Conservation (phyloP, 2,888 invertebrate species). For the Drosophila pseudotalamancana region DNA sequence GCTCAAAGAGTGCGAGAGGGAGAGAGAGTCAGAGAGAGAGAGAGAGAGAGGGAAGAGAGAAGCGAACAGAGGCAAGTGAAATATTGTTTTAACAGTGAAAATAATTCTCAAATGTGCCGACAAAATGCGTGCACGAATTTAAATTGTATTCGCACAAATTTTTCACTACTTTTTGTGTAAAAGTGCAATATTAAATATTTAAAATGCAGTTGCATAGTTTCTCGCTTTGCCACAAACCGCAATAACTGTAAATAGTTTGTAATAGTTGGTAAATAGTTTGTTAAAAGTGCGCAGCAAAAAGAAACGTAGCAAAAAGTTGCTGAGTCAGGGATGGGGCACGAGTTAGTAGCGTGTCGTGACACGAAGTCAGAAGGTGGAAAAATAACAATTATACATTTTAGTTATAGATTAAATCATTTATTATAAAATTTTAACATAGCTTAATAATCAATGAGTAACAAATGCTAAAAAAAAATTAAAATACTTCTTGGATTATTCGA, state of each 20-base stretch:
- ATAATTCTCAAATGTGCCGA: constrained; percentile 39
- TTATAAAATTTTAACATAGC: too few relatives aligned
- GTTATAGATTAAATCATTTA: too few relatives aligned
- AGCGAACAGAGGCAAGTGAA: too few relatives aligned
- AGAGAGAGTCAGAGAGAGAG: too few relatives aligned
- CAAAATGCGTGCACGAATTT: constrained; percentile 25
- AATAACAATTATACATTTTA: too few relatives aligned
- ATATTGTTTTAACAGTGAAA: constrained; percentile 40
- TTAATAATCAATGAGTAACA: too few relatives aligned
- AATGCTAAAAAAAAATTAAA: too few relatives aligned
- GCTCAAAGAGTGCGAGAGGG: background rate
- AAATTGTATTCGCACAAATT: background rate
- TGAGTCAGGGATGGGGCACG: background rate
- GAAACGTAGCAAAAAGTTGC: background rate
- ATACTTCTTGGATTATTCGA: too few relatives aligned
- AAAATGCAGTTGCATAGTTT: constrained; percentile 33
- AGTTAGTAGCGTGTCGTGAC: background rate
- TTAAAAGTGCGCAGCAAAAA: background rate
- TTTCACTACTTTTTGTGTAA: background rate
- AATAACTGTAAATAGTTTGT: constrained; percentile 50
- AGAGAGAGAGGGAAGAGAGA: background rate
- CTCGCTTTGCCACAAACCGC: constrained; percentile 10
- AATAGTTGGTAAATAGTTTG: constrained; percentile 27
- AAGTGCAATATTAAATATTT: constrained; percentile 48
- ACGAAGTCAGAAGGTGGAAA: background rate